Conservation (phyloP, 2,888 invertebrate genomes). For the Eutolmus rufibarbis region DNA sequence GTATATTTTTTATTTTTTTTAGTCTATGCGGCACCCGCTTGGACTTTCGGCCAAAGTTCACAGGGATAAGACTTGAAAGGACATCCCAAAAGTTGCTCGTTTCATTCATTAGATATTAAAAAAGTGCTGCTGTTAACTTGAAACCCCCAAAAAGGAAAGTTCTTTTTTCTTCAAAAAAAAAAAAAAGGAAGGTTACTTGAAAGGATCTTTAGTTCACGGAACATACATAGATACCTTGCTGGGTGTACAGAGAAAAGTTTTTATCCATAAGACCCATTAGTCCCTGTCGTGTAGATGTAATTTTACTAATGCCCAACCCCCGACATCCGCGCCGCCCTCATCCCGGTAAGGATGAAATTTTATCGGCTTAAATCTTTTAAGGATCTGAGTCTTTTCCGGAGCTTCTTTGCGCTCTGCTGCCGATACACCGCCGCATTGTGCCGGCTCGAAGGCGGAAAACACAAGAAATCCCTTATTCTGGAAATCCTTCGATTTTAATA, state of each 20-base stretch:
- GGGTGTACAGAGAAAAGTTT: background rate
- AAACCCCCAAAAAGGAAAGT: background rate
- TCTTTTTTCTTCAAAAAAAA: background rate
- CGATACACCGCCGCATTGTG: background rate
- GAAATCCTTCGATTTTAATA: constrained; percentile 11
- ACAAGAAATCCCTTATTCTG: background rate
- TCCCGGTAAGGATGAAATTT: background rate
- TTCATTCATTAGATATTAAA: background rate
- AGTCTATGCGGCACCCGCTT: background rate
- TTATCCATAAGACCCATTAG: background rate
- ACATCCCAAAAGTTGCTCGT: background rate
- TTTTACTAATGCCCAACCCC: background rate
- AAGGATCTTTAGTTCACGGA: background rate
- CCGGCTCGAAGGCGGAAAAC: background rate
- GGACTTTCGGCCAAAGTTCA: background rate
- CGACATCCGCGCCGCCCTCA: background rate
- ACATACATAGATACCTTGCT: background rate
- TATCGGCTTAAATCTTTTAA: background rate
- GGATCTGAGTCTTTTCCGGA: background rate
- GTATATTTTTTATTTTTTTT: background rate
- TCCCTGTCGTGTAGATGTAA: background rate
- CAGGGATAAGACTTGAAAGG: background rate
- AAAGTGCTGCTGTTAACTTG: background rate
- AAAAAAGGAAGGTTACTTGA: background rate
- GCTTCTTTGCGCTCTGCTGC: background rate